Conservation (phyloP, 2,797 vertebrate species). For the Sebastes paucispinis region DNA sequence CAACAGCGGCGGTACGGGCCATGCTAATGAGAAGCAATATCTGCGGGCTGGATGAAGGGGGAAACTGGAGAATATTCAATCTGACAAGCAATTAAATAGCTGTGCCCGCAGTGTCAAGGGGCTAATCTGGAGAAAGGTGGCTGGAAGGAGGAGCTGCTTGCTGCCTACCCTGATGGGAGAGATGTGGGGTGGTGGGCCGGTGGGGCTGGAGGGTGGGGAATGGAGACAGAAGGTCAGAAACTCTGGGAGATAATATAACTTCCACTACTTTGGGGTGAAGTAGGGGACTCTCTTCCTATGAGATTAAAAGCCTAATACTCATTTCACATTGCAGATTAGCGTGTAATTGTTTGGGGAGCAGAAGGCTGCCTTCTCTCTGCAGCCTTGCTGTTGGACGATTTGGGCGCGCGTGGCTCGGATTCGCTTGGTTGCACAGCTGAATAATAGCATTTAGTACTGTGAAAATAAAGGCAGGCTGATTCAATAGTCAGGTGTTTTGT, state of each 20-base stretch:
- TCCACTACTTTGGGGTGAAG: slow-evolving; percentile 67
- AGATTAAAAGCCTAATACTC: slow-evolving; percentile 79
- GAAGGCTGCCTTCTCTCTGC: slow-evolving; percentile 56
- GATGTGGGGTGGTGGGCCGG: not conserved
- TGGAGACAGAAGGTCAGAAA: slow-evolving; percentile 68
- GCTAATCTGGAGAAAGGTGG: slow-evolving; percentile 58
- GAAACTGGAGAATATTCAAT: slow-evolving; percentile 63
- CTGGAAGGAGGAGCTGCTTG: slow-evolving; percentile 36
- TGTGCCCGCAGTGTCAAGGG: slow-evolving; percentile 41
- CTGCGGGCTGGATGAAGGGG: slow-evolving; percentile 42
- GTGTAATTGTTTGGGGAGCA: slow-evolving; percentile 82
- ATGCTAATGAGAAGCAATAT: slow-evolving; percentile 71
- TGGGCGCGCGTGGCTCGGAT: slow-evolving; percentile 45
- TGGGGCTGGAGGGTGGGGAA: slow-evolving; percentile 15
- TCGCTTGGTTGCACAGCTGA: slow-evolving; percentile 54
- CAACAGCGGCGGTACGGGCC: slow-evolving; percentile 25
- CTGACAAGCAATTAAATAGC: slow-evolving; percentile 73
- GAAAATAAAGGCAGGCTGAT: slow-evolving; percentile 56
- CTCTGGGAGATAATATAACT: slow-evolving; percentile 72
- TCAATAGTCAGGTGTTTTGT: slow-evolving; percentile 21
- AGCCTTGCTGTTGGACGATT: slow-evolving; percentile 49
- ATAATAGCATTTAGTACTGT: slow-evolving; percentile 55
- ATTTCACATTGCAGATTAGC: slow-evolving; percentile 80
- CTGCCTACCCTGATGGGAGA: slow-evolving; percentile 29
- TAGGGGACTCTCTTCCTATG: slow-evolving; percentile 63